A percentile compares a stretch with the other conserved stretches of the same genome.
phyloP scores from a whole-genome alignment of 2,113 vertebrate genomes.

The Stomatorhinus ivindoensis region DNA sequence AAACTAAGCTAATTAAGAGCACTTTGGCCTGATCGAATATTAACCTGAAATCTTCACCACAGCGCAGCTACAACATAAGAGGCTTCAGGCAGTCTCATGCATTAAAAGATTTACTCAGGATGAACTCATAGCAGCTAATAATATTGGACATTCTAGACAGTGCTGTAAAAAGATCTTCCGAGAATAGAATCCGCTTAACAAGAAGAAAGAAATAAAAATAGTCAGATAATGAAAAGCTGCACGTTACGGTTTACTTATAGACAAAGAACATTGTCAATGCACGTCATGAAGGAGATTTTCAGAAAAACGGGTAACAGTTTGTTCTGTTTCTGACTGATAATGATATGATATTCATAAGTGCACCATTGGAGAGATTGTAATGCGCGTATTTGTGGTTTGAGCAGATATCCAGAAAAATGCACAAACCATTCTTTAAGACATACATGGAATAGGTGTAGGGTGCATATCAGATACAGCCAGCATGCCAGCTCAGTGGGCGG shows the following conservation, averaged over 20 bases:
- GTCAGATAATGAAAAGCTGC: slow-evolving; percentile 50
- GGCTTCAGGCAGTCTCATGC: slow-evolving; percentile 86
- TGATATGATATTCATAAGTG: background rate
- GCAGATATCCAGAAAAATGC: background rate
- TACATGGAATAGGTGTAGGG: background rate
- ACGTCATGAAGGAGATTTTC: slow-evolving; percentile 40
- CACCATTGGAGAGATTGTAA: background rate
- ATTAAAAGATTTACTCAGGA: slow-evolving; percentile 87
- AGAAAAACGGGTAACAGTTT: background rate
- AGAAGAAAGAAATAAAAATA: slow-evolving; percentile 59
- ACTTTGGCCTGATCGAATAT: slow-evolving; percentile 95
- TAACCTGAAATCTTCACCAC: slow-evolving; percentile 84
- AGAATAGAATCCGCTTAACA: slow-evolving; percentile 81
- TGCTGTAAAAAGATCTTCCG: slow-evolving; percentile 67
- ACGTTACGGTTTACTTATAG: slow-evolving; percentile 37
- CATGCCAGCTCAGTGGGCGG: background rate
- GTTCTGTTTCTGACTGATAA: background rate
- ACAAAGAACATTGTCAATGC: slow-evolving; percentile 43
- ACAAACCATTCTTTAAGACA: background rate
- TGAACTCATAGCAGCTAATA: slow-evolving; percentile 83
- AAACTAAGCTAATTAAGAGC: slow-evolving; percentile 92
- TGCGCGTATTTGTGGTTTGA: background rate
- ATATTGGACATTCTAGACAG: slow-evolving; percentile 75
- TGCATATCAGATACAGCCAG: background rate
- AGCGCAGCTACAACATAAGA: slow-evolving; percentile 82